phyloP scores from a whole-genome alignment of 2,113 vertebrate genomes.

The Tyto alba region DNA sequence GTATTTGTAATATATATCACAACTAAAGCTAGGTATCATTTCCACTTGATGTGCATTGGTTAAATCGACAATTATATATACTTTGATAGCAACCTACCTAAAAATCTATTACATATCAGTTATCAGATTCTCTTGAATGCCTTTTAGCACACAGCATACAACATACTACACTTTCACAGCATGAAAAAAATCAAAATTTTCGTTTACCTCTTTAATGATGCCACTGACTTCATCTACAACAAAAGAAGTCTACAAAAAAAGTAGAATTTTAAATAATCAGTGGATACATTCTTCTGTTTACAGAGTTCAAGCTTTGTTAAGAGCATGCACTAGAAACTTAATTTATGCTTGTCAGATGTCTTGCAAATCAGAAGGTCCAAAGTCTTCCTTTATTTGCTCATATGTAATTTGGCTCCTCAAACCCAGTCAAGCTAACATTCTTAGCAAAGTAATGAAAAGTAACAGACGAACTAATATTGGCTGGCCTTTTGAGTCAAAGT shows the following conservation, averaged over 20 bases:
- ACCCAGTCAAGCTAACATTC: not conserved
- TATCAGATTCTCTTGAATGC: not conserved
- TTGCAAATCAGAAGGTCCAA: not conserved
- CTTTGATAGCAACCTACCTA: not conserved
- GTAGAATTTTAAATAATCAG: not conserved
- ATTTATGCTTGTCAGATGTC: not conserved
- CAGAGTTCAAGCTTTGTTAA: not conserved
- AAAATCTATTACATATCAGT: not conserved
- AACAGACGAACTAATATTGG: not conserved
- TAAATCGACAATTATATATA: not conserved
- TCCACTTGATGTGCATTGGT: not conserved
- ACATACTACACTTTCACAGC: not conserved
- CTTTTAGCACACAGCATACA: not conserved
- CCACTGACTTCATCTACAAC: slow-evolving; percentile 89
- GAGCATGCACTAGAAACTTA: not conserved
- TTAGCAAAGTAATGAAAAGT: not conserved
- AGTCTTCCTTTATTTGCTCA: not conserved
- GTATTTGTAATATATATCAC: not conserved
- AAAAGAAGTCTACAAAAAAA: slow-evolving; percentile 78
- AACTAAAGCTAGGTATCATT: not conserved
- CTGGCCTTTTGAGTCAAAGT: not conserved
- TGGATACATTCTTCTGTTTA: not conserved
- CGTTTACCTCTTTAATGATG: slow-evolving; percentile 90
- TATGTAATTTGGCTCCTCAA: not conserved
- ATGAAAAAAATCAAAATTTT: not conserved